Conservation (phyloP, 2,113 vertebrate genomes). For the Scalopus aquaticus region DNA sequence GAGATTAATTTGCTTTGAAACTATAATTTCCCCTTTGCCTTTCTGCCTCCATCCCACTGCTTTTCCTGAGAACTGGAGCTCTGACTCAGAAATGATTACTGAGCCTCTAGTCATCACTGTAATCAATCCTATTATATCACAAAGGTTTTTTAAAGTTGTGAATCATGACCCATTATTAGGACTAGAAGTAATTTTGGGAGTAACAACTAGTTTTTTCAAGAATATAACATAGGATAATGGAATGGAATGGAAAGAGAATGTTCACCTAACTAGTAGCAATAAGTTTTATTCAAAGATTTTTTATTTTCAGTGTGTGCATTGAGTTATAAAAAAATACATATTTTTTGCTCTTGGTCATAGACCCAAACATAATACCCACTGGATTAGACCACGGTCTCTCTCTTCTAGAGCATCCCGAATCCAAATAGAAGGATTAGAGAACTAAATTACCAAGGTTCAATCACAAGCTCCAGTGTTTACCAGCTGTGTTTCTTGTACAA, state of each 20-base stretch:
- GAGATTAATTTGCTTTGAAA: background rate
- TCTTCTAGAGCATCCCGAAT: background rate
- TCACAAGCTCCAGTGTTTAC: background rate
- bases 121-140: background rate
- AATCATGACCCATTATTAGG: background rate
- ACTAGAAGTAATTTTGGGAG: background rate
- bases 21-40: background rate
- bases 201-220: background rate
- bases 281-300: background rate
- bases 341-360: background rate
- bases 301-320: slow-evolving; percentile 1
- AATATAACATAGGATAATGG: background rate
- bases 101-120: background rate
- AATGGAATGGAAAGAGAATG: background rate
- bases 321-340: background rate
- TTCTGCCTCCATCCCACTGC: background rate
- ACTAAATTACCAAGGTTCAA: background rate
- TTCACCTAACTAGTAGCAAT: too few species aligned
- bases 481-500: background rate
- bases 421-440: too few species aligned
- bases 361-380: background rate
- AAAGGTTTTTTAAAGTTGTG: background rate
- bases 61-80: background rate
- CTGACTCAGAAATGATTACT: background rate
- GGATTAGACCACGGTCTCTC: background rate